Conservation (phyloP, 2,888 invertebrate species). For the Caenorhabditis afra region DNA sequence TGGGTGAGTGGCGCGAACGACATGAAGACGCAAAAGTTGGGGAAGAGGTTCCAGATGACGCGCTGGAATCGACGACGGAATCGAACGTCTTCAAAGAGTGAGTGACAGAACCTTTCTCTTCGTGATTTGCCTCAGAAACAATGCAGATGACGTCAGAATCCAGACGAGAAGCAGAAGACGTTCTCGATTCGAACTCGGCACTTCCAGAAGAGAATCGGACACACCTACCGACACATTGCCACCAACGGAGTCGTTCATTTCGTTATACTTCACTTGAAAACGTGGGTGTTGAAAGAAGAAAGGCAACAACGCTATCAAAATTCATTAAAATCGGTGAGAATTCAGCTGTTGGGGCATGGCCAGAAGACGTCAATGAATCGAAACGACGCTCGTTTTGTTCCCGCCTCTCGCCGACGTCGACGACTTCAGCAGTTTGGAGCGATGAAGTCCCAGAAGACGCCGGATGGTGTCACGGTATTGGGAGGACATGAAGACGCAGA, state of each 20-base stretch:
- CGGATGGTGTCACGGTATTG: conserved; percentile 36
- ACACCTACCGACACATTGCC: too few species aligned
- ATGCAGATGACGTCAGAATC: too few species aligned
- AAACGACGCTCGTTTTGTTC: conserved; percentile 24
- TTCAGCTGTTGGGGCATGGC: too few species aligned
- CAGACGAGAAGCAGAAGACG: too few species aligned
- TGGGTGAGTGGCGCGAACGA: conserved; percentile 15
- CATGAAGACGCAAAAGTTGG: conserved; percentile 28
- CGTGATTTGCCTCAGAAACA: background rate
- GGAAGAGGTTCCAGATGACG: conserved; percentile 19
- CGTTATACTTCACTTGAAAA: too few species aligned
- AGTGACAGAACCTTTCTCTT: background rate
- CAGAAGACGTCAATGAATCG: background rate
- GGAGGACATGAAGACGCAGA: conserved; percentile 27
- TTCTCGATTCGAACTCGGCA: too few species aligned
- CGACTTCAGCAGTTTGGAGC: background rate
- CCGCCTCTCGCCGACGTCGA: background rate
- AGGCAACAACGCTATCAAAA: too few species aligned
- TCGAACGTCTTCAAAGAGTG: background rate
- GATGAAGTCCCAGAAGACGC: conserved; percentile 16
- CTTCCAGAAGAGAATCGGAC: too few species aligned
- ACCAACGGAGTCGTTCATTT: too few species aligned
- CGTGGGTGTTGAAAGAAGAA: too few species aligned
- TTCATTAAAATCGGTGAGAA: too few species aligned
- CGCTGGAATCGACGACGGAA: background rate